Base-by-base conservation (phyloP, 2,888 invertebrate genomes). In the Sesia bembeciformis region DNA sequence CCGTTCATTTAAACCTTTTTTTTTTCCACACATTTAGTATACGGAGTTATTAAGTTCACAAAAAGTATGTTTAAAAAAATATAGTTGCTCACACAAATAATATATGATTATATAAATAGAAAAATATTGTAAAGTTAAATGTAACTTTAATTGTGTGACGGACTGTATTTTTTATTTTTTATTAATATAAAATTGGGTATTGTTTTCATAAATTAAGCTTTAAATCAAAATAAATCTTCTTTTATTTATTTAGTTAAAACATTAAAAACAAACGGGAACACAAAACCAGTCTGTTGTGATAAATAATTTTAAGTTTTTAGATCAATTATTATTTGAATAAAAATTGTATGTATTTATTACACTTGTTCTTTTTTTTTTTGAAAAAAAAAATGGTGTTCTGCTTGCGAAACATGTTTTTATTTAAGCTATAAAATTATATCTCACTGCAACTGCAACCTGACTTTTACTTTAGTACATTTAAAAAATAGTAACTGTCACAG, bases 271-370 rank as follows among this genome's bases (percentile, higher is more conserved):
- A 76, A 72, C 72, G 74, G 76, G 72, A 78, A 78, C 78, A 81
- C 23, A 76, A 79, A 83, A 85, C 80, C 81, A 82, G 74, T 81
- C 76, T 81, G 77, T 84, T 87, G 86, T 88, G 86, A 88, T 87
- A 88, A 78, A 79, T 84, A 81, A 78, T 82, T 81, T 76, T 82
- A 80, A 81, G 79, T 70, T 72, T 72, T 63, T 72, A 69, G 65
- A 72, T 66, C 67, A 70, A 68, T 70, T 62, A 65, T 74, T 71
- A 73, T 75, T 76, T 71, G 65, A 62, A 66, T 67, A 63, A 68
- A 70, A 68, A 70, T 64, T 62, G 56, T 46, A 46, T 72, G 64
- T 72, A 74, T 74, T 71, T 74, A 72, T 73, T 70, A 59, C 59
- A 66, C 62, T 57, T 61, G 8, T 23, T 38, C 4, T 49, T 38